Percentiles rank a stretch among this genome's conserved stretches.
phyloP scores from a whole-genome alignment of 2,888 invertebrate species.

The Periphyllus acericola region DNA sequence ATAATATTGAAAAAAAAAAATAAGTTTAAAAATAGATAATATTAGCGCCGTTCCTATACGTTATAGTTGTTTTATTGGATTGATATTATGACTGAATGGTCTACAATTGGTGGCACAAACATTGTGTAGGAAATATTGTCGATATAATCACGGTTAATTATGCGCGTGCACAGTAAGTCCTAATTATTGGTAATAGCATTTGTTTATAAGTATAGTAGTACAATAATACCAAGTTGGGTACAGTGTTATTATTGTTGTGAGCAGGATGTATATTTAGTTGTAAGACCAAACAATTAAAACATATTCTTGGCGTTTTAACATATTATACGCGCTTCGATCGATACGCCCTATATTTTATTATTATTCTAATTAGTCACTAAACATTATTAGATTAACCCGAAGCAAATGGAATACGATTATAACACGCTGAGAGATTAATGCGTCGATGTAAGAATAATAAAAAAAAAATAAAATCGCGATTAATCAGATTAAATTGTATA shows the following conservation, averaged over 20 bases:
- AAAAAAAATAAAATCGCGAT: background rate
- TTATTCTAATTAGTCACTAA: background rate
- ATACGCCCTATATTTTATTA: background rate
- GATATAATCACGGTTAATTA: background rate
- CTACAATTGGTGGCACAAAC: background rate
- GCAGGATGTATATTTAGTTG: no score
- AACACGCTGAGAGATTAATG: no score
- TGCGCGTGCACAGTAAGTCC: background rate
- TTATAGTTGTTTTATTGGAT: background rate
- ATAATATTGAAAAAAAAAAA: background rate
- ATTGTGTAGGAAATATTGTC: background rate
- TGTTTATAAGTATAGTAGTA: background rate
- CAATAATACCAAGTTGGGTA: background rate
- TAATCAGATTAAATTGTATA: background rate
- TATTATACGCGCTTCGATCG: background rate
- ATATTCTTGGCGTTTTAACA: background rate
- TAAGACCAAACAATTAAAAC: background rate
- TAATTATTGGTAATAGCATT: no score
- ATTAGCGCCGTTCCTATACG: no score
- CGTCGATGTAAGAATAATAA: background rate
- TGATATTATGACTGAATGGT: background rate
- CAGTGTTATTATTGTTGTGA: background rate
- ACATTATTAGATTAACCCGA: background rate
- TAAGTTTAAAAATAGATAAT: no score
- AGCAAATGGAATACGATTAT: background rate